A percentile compares a stretch with the other conserved stretches of the same genome.
These are phyloP conservation scores for Tupiocoris notatus DNA, from an alignment of 2,888 invertebrate species.

Conservation along the genomic window DNA sequence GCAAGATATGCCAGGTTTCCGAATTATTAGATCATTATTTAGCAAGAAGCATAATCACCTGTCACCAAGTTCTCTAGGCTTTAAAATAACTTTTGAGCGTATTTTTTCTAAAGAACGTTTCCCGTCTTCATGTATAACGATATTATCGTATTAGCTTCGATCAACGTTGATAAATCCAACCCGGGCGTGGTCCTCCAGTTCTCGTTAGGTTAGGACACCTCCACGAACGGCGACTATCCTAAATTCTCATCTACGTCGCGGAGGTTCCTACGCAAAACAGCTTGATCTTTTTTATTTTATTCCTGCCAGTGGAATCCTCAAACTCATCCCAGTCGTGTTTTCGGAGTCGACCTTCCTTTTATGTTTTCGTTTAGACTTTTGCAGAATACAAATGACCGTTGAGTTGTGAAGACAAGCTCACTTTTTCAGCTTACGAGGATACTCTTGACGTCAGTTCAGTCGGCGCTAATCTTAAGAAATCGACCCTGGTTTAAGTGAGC, in stretches of 20 bases:
- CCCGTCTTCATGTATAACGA: too few relatives aligned
- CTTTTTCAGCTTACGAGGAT: not conserved
- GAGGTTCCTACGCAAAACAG: not conserved
- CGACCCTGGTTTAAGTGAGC: not conserved
- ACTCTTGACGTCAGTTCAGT: not conserved
- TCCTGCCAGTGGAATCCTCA: not conserved
- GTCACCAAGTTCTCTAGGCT: too few relatives aligned
- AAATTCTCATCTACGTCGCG: not conserved
- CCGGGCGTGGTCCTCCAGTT: not conserved
- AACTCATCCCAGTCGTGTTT: not conserved
- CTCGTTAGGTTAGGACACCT: not conserved
- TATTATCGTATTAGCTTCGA: too few relatives aligned
- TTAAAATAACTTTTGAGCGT: too few relatives aligned
- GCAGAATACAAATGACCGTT: not conserved
- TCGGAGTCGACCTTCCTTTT: not conserved
- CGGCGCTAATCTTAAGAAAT: not conserved
- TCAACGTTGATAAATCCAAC: not conserved
- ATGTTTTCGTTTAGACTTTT: not conserved
- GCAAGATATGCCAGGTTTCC: too few relatives aligned
- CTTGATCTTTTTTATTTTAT: not conserved
- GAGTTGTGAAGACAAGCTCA: too few relatives aligned
- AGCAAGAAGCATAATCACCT: too few relatives aligned
- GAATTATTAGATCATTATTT: too few relatives aligned
- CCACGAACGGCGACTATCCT: not conserved
- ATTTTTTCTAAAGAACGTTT: too few relatives aligned